Evolutionary conservation across 2,797 vertebrate species (phyloP).

Genomic region (Enoplosus armatus): DNA sequence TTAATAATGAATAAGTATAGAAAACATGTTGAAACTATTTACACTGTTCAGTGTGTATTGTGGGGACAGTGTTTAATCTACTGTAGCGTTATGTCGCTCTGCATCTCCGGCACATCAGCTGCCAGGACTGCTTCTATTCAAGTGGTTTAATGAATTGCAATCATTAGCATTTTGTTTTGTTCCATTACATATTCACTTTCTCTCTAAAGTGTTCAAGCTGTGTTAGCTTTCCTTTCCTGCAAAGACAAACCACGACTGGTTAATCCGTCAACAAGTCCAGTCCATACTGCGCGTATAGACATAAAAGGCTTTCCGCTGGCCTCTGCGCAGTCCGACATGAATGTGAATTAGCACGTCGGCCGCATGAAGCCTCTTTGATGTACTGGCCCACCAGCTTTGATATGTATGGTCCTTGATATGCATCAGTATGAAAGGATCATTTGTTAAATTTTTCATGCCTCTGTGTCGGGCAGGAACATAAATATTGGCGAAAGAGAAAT

Average conservation of each 20-base stretch:
- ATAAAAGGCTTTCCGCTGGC: slow-evolving; percentile 40
- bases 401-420: slow-evolving; percentile 61
- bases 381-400: slow-evolving; percentile 62
- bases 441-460: slow-evolving; percentile 34
- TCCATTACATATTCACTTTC: background rate
- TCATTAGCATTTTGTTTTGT: background rate
- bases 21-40: background rate
- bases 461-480: slow-evolving; percentile 29
- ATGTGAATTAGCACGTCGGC: slow-evolving; percentile 51
- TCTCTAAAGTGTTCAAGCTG: background rate
- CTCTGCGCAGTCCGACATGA: slow-evolving; percentile 45
- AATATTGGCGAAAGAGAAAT: slow-evolving; percentile 9
- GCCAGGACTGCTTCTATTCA: no score
- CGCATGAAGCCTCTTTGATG: slow-evolving; percentile 66
- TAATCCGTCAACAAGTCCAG: background rate
- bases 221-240: slow-evolving; percentile 10
- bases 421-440: slow-evolving; percentile 51
- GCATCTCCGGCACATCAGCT: background rate
- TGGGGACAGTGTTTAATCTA: background rate
- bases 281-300: slow-evolving; percentile 10
- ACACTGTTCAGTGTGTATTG: background rate
- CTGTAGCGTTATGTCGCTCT: background rate
- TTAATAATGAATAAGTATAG: no score
- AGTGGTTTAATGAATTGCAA: background rate
- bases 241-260: slow-evolving; percentile 1